Percentiles rank a stretch among this genome's conserved stretches.
These are phyloP conservation scores for Acanthosoma haemorrhoidale DNA, from an alignment of 2,888 invertebrate species.

Conservation along the genomic window DNA sequence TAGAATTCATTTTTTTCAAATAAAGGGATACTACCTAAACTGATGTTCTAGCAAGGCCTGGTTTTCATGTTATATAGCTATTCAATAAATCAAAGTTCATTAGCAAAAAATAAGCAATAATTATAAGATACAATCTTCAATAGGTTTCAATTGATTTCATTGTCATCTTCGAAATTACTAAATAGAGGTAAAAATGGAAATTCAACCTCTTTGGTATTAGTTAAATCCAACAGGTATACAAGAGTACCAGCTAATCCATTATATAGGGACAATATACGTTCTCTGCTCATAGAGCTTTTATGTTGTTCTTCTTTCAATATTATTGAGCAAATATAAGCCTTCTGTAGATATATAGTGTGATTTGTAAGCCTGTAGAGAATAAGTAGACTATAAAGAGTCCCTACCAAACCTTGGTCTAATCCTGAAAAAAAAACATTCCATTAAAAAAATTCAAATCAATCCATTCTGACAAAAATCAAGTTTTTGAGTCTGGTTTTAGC, in stretches of 20 bases:
- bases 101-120: too few relatives aligned
- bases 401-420: constrained; percentile 82
- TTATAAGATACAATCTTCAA: too few relatives aligned
- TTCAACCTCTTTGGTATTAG: constrained; percentile 64
- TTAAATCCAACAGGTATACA: constrained; percentile 72
- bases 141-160: too few relatives aligned
- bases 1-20: too few relatives aligned
- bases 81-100: too few relatives aligned
- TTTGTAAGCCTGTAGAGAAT: constrained; percentile 68
- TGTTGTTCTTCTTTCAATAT: constrained; percentile 66
- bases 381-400: constrained; percentile 75
- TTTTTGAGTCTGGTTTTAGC: too few relatives aligned
- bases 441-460: not conserved
- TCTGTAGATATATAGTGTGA: constrained; percentile 63
- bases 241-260: constrained; percentile 84
- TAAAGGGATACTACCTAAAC: too few relatives aligned
- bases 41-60: too few relatives aligned
- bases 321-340: constrained; percentile 69
- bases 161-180: not conserved
- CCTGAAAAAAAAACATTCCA: constrained; percentile 46
- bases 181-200: constrained; percentile 77
- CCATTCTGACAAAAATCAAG: too few relatives aligned
- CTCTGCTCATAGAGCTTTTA: constrained; percentile 62
- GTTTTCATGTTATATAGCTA: too few relatives aligned
- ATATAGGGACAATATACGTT: constrained; percentile 74